Percentiles rank a stretch among this genome's conserved stretches.
Evolutionary conservation across 2,888 invertebrate genomes (phyloP).

Genomic region (Blastobasis lacticolella): DNA sequence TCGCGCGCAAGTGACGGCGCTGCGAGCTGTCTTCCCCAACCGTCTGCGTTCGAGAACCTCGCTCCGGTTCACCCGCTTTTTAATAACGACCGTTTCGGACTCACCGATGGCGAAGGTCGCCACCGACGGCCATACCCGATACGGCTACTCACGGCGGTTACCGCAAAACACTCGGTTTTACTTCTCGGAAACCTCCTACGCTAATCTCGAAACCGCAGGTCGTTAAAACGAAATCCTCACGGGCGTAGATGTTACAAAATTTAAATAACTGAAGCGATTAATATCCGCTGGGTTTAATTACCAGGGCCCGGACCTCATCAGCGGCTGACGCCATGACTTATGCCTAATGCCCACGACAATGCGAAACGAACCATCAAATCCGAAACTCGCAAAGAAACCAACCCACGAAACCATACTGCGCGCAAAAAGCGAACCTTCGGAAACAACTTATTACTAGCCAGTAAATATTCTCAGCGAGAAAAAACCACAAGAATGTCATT

Average conservation of each 20-base stretch:
- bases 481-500: slow-evolving; percentile 73
- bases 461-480: slow-evolving; percentile 61
- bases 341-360: slow-evolving; percentile 48
- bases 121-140: slow-evolving; percentile 12
- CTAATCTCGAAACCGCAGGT: slow-evolving; percentile 58
- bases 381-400: slow-evolving; percentile 41
- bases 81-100: slow-evolving; percentile 17
- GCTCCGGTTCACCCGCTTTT: slow-evolving; percentile 40
- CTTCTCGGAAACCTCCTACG: slow-evolving; percentile 59
- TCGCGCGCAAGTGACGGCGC: slow-evolving; percentile 61
- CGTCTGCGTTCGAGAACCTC: slow-evolving; percentile 55
- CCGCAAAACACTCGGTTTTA: slow-evolving; percentile 46
- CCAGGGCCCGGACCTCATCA: slow-evolving; percentile 53
- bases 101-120: slow-evolving; percentile 3
- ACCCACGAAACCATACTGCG: slow-evolving; percentile 37
- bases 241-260: slow-evolving; percentile 43
- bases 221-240: slow-evolving; percentile 57
- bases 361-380: slow-evolving; percentile 37
- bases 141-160: slow-evolving; percentile 37
- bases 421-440: slow-evolving; percentile 56
- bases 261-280: slow-evolving; percentile 65
- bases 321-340: slow-evolving; percentile 49
- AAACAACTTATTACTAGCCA: slow-evolving; percentile 53
- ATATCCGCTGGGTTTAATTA: slow-evolving; percentile 57
- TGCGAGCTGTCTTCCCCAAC: slow-evolving; percentile 49